Conservation (phyloP, 2,113 vertebrate species). For the Coptodon rendalli region DNA sequence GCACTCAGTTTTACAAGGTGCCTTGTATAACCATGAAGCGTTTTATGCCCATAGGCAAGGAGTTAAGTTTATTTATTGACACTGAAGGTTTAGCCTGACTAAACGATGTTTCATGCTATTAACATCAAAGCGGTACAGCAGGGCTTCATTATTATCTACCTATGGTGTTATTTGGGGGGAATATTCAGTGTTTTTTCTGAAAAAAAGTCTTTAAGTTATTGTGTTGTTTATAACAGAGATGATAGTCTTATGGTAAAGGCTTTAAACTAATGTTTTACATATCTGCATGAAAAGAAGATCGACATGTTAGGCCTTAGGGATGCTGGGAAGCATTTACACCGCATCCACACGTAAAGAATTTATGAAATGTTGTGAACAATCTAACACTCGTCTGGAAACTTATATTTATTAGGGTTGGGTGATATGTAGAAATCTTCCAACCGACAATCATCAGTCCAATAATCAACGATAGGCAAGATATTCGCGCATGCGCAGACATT, state of each 20-base stretch:
- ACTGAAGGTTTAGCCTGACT: background rate
- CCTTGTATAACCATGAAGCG: conserved; percentile 6
- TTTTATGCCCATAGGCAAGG: conserved; percentile 11
- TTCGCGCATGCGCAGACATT: fast-evolving
- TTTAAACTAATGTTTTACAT: background rate
- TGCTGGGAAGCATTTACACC: background rate
- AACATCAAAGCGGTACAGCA: background rate
- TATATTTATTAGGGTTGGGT: fast-evolving
- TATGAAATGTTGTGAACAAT: background rate
- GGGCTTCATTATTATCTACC: background rate
- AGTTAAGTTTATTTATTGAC: background rate
- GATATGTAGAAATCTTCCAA: background rate
- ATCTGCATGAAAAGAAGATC: background rate
- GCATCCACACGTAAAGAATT: background rate
- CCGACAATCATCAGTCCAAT: background rate
- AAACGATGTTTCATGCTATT: background rate
- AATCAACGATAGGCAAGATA: background rate
- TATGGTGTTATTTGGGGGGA: background rate
- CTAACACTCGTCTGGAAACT: background rate
- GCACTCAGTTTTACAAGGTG: conserved; percentile 5
- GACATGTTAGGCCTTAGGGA: background rate
- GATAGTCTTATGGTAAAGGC: background rate
- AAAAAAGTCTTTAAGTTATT: background rate
- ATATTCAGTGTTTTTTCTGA: background rate
- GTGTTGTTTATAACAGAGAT: fast-evolving